Percentiles rank a stretch among this genome's conserved stretches.
Conservation (phyloP, 2,113 vertebrate genomes). For the Tenebrosternarchus preto region DNA sequence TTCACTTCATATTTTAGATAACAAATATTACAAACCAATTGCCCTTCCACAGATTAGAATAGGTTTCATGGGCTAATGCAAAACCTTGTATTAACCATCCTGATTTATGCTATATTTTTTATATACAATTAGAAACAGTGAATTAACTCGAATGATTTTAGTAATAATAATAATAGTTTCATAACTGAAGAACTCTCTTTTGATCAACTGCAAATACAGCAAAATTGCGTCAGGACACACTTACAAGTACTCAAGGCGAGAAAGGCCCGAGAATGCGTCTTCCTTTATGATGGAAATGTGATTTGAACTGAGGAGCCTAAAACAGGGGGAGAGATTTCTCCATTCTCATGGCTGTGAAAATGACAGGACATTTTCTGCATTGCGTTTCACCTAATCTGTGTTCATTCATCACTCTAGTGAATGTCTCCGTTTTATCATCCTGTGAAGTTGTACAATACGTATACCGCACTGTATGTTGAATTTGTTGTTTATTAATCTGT, state of each 20-base stretch:
- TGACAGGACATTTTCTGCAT: not conserved
- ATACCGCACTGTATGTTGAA: too few species aligned
- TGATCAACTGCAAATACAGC: not conserved
- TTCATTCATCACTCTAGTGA: not conserved
- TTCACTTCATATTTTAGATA: not conserved
- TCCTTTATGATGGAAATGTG: slow-evolving; percentile 90
- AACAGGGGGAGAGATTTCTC: slow-evolving; percentile 35
- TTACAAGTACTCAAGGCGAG: slow-evolving; percentile 97
- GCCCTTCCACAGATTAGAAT: not conserved
- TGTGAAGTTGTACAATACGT: too few species aligned
- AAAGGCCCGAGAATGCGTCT: slow-evolving; percentile 92
- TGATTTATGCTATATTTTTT: too few species aligned
- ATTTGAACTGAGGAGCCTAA: slow-evolving; percentile 94
- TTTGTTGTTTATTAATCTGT: too few species aligned
- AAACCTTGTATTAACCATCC: too few species aligned
- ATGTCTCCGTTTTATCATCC: too few species aligned
- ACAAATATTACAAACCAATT: not conserved
- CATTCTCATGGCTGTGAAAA: not conserved
- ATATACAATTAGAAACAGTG: too few species aligned
- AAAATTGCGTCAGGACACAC: slow-evolving; percentile 60
- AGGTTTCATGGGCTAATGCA: not conserved
- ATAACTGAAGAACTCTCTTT: not conserved
- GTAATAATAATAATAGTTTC: too few species aligned
- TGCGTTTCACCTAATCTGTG: not conserved
- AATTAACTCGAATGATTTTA: not conserved